Base-by-base conservation (phyloP, 2,888 invertebrate species). In the Loripinus fragilis region DNA sequence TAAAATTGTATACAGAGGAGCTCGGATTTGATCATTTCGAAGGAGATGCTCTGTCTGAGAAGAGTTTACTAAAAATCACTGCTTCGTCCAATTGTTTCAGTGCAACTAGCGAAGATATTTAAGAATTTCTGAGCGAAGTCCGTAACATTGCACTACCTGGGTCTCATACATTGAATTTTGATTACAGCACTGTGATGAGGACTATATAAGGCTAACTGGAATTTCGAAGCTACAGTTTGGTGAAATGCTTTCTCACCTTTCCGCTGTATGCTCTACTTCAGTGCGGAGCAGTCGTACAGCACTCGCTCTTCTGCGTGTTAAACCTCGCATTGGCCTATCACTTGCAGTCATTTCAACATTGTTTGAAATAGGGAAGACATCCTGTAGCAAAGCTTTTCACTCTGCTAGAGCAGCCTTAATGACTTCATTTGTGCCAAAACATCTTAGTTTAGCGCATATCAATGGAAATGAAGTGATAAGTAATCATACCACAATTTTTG, bases 341-440 rank as follows among this genome's bases (percentile, higher is more conserved):
- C 83, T 72, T 48, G 71, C 71, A 30, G 15, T 81, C 15, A 3
- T 85, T n/a, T 71, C 85, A 33, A 83, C 77, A n/a, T 5, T 77
- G 20, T 83, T 83, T 65, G 52, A 41, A 17, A 66, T 83, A 15
- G 55, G 67, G 1, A 81, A 75, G 41, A 76, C 80, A n/a, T 78
- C 80, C 60, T 33, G 79, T 15, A 50, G 78, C 15, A 42, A 80
- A 33, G 82, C 80, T 38, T 67, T 85, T 10, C 15, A 42, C 10
- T 17, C 79, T 50, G 81, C 76, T 12, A 64, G 83, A 41, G 64
- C 73, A 55, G 76, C 68, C 7, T 23, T 83, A 2, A 69, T 80
- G 70, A 50, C n/a, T 3, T 20, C 15, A 7, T 81, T 83, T 50
- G 81, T 83, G 2, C 79, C 77, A 23, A 12, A 55, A 15, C 48